These are phyloP conservation scores for Haplochromis burtoni DNA, from an alignment of 2,113 vertebrate species.

Conservation along the genomic window DNA sequence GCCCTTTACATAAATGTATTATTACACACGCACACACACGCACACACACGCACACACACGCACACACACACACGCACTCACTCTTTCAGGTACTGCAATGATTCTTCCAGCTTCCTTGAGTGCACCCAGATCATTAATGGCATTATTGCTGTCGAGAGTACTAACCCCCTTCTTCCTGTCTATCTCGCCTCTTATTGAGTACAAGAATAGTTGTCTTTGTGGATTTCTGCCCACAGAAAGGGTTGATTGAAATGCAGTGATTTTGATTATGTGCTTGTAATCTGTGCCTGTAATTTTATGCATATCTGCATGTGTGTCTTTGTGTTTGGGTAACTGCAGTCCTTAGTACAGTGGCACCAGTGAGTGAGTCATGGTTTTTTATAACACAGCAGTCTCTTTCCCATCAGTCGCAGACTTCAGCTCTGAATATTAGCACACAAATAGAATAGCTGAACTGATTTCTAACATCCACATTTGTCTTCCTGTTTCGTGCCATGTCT, in stretches of 20 bases:
- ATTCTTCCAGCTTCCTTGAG: neutral
- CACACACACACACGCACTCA: fast-evolving
- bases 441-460: neutral
- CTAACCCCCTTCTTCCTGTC: neutral
- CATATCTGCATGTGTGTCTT: neutral
- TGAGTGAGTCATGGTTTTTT: slow-evolving; percentile 37
- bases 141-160: neutral
- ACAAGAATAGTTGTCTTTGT: neutral
- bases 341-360: neutral
- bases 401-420: neutral
- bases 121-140: neutral
- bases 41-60: neutral
- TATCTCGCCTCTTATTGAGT: neutral
- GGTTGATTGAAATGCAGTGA: neutral
- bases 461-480: neutral
- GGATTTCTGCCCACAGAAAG: neutral
- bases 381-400: neutral
- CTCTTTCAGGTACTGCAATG: neutral
- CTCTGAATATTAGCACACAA: slow-evolving; percentile 18
- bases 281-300: neutral
- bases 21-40: neutral
- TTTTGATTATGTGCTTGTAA: neutral
- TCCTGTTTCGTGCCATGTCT: neutral
- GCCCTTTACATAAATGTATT: neutral
- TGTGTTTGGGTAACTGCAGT: neutral